Conservation (phyloP, 1,140 invertebrate genomes). For the Plectrocnemia conspersa region DNA sequence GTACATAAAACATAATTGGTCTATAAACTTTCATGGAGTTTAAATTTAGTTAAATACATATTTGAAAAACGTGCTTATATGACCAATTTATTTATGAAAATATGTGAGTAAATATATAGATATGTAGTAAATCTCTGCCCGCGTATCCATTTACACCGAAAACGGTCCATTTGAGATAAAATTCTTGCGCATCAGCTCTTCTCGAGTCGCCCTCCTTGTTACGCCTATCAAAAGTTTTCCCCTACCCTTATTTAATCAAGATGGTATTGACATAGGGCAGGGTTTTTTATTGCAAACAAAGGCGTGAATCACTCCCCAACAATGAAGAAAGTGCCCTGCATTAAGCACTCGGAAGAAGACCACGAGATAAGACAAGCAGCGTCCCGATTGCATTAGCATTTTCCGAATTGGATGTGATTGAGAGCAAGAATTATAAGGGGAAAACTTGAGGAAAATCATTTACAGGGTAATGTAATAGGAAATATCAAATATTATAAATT, state of each 20-base stretch:
- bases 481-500: too few species aligned
- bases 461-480: too few species aligned
- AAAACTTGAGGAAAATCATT: too few species aligned
- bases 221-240: slow-evolving; percentile 33
- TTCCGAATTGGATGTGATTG: too few species aligned
- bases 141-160: slow-evolving; percentile 3
- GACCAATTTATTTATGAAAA: too few species aligned
- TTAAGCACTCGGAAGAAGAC: slow-evolving; percentile 23
- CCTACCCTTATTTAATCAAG: slow-evolving; percentile 35
- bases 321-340: slow-evolving; percentile 17
- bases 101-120: too few species aligned
- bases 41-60: too few species aligned
- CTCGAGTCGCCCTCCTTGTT: slow-evolving; percentile 8
- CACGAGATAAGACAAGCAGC: slow-evolving; percentile 28
- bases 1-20: too few species aligned
- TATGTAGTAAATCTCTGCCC: background rate
- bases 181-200: background rate
- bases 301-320: slow-evolving; percentile 34
- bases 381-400: slow-evolving; percentile 30
- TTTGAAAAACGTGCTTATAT: too few species aligned
- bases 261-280: slow-evolving; percentile 36
- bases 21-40: too few species aligned
- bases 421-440: too few species aligned
- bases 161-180: slow-evolving; percentile 2
- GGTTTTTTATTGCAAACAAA: slow-evolving; percentile 34